Evolutionary conservation across 35 echinoderm and acorn worm species (phyloP).

Genomic region (Patiria miniata): DNA sequence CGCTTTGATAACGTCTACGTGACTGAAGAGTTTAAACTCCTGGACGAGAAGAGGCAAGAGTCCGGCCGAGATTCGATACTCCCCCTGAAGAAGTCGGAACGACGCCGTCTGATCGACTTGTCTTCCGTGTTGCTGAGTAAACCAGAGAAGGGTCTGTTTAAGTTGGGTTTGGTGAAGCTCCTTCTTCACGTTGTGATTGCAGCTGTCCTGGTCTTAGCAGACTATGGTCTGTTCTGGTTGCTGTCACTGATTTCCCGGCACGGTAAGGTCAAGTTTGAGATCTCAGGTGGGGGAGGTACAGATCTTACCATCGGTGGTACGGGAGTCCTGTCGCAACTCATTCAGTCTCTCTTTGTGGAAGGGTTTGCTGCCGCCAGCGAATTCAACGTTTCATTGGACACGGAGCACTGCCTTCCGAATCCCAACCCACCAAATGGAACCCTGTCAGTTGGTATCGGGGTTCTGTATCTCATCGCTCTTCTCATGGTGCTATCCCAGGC

Average conservation of each 20-base stretch:
- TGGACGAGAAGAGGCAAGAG: constrained; percentile 58
- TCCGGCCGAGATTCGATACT: constrained; percentile 46
- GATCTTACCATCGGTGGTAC: constrained; percentile 50
- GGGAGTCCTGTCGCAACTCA: constrained; percentile 46
- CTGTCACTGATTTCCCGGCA: constrained; percentile 59
- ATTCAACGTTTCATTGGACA: constrained; percentile 62
- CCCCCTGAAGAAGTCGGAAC: constrained; percentile 83
- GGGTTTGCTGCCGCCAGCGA: constrained; percentile 69
- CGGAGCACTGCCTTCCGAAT: constrained; percentile 67
- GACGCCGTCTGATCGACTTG: constrained; percentile 54
- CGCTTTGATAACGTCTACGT: constrained; percentile 90
- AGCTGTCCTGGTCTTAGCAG: constrained; percentile 53
- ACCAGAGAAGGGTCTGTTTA: constrained; percentile 75
- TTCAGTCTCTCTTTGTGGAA: constrained; percentile 50
- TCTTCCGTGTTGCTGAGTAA: constrained; percentile 47
- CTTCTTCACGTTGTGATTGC: constrained; percentile 72
- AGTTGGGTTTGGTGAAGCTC: constrained; percentile 64
- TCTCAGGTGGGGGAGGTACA: constrained; percentile 43
- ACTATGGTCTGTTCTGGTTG: constrained; percentile 75
- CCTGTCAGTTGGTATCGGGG: constrained; percentile 57
- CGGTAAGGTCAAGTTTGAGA: constrained; percentile 47
- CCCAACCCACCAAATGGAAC: constrained; percentile 55
- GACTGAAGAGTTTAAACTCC: constrained; percentile 63
- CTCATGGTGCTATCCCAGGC: constrained; percentile 82
- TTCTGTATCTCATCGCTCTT: constrained; percentile 62